A percentile compares a stretch with the other conserved stretches of the same genome.
Evolutionary conservation across 2,797 vertebrate genomes (phyloP).

Genomic region (Siniperca undulata): DNA sequence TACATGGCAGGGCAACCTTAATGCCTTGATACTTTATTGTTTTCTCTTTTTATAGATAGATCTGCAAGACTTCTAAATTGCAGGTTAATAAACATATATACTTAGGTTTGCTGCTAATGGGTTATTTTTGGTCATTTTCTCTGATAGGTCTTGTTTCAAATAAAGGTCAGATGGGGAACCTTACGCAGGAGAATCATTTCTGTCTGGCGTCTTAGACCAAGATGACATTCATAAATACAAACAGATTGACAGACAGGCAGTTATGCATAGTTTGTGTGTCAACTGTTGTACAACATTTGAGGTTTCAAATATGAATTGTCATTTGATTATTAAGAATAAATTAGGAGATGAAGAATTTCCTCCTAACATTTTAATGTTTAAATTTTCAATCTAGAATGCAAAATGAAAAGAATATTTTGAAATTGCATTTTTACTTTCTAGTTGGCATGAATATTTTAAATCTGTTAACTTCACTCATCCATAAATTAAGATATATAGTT

Average conservation of each 20-base stretch:
- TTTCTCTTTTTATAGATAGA: background rate
- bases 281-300: background rate
- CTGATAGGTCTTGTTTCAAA: background rate
- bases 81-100: background rate
- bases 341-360: background rate
- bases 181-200: background rate
- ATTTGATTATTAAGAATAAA: conserved; percentile 12
- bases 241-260: background rate
- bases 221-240: conserved; percentile 7
- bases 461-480: conserved; percentile 60
- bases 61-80: background rate
- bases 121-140: conserved; percentile 3
- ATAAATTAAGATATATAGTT: conserved; percentile 58
- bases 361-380: conserved; percentile 35
- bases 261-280: background rate
- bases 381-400: conserved; percentile 29
- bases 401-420: conserved; percentile 42
- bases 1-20: background rate
- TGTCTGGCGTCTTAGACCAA: background rate
- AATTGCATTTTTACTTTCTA: conserved; percentile 34
- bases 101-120: background rate
- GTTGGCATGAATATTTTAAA: conserved; percentile 63
- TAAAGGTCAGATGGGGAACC: conserved; percentile 24
- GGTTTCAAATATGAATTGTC: background rate
- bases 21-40: background rate